A percentile compares a stretch with the other conserved stretches of the same genome.
Evolutionary conservation across 2,888 invertebrate genomes (phyloP).

Genomic region (Hofmannophila pseudospretella): DNA sequence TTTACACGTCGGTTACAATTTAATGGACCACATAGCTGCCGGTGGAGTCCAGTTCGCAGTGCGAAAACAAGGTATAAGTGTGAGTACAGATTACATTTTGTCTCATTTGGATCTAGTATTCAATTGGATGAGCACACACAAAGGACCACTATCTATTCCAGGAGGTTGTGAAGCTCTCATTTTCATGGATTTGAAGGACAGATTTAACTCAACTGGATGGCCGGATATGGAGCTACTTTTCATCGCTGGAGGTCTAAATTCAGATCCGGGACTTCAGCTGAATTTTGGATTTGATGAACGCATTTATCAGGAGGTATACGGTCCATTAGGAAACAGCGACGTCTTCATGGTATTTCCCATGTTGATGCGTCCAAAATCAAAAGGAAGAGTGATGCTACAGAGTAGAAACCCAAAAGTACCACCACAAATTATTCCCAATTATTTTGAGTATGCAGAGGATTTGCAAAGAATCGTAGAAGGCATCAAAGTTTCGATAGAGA

Average conservation of each 20-base stretch:
- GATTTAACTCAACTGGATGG: conserved; percentile 72
- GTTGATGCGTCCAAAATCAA: conserved; percentile 84
- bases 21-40: conserved; percentile 84
- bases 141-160: conserved; percentile 79
- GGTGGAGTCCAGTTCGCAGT: conserved; percentile 80
- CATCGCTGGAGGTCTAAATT: conserved; percentile 73
- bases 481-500: conserved; percentile 76
- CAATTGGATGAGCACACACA: conserved; percentile 73
- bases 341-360: conserved; percentile 81
- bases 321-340: conserved; percentile 54
- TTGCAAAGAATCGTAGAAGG: conserved; percentile 81
- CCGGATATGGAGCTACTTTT: conserved; percentile 83
- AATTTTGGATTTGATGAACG: conserved; percentile 74
- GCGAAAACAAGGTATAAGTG: conserved; percentile 43
- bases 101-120: conserved; percentile 60
- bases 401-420: conserved; percentile 83
- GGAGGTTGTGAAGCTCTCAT: conserved; percentile 83
- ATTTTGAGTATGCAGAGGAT: conserved; percentile 82
- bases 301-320: conserved; percentile 58
- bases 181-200: conserved; percentile 80
- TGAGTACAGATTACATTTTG: conserved; percentile 53
- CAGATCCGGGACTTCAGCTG: conserved; percentile 60
- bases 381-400: conserved; percentile 81
- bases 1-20: conserved; percentile 81
- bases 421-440: conserved; percentile 88